phyloP scores from a whole-genome alignment of 2,113 vertebrate genomes.

The Progne subis region DNA sequence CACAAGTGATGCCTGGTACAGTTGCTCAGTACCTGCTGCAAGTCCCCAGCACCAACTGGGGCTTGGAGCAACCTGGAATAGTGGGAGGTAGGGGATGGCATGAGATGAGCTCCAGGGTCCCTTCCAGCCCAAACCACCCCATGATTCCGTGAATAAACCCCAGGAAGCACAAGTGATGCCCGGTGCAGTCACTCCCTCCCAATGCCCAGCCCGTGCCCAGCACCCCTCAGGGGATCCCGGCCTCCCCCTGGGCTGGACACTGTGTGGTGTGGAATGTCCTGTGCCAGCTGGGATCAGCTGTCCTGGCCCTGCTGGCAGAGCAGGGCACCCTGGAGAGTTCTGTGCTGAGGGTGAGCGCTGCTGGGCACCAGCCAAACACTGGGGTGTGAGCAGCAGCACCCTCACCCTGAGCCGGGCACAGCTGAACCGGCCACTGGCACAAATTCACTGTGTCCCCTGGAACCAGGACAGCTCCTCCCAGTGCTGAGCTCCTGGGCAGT shows the following conservation, averaged over 20 bases:
- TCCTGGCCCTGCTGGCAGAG: background rate
- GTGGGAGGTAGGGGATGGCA: background rate
- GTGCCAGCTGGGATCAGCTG: background rate
- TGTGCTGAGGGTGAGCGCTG: background rate
- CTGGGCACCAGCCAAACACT: background rate
- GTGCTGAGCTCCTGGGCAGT: background rate
- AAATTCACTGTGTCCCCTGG: background rate
- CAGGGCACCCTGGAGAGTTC: background rate
- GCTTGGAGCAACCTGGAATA: rapidly evolving
- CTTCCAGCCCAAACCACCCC: background rate
- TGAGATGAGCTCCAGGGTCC: background rate
- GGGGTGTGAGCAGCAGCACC: background rate
- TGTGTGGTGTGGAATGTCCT: background rate
- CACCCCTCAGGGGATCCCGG: background rate
- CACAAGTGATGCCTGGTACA: background rate
- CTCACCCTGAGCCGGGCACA: background rate
- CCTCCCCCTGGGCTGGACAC: background rate
- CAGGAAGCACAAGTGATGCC: background rate
- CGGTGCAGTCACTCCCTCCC: background rate
- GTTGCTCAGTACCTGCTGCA: background rate
- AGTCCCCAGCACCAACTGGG: rapidly evolving
- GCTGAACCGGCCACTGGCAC: background rate
- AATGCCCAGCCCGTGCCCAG: background rate
- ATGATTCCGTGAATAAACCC: background rate
- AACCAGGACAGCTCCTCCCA: background rate